phyloP scores from a whole-genome alignment of 2,113 vertebrate genomes.

The Alaudala cheleensis region DNA sequence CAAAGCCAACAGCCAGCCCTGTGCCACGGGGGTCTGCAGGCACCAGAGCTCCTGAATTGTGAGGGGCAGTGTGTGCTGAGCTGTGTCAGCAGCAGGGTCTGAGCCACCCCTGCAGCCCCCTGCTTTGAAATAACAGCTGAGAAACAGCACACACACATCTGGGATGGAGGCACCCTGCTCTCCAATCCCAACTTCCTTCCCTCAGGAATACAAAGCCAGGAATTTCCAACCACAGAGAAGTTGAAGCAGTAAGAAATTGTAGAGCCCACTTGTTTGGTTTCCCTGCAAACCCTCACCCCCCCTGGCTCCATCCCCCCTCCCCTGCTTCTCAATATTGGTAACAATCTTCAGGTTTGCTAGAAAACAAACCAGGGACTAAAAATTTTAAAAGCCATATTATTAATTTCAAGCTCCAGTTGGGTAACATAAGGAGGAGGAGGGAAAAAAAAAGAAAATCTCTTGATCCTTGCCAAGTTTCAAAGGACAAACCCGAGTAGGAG shows the following conservation, averaged over 20 bases:
- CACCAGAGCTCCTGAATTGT: not conserved
- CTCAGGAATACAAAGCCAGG: not conserved
- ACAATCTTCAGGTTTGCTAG: conserved; percentile 32
- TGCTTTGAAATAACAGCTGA: not conserved
- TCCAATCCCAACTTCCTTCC: not conserved
- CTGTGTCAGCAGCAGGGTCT: not conserved
- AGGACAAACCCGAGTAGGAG: conserved; percentile 51
- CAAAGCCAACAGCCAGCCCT: not conserved
- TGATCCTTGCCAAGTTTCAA: conserved; percentile 52
- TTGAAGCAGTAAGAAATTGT: not conserved
- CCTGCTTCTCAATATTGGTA: not conserved
- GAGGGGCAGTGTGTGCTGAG: not conserved
- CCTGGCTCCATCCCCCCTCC: not conserved
- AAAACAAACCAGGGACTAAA: conserved; percentile 34
- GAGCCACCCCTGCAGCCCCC: not conserved
- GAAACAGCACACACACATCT: not conserved
- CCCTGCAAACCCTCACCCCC: not conserved
- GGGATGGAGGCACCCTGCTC: not conserved
- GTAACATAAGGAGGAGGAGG: conserved; percentile 54
- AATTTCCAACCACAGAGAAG: not conserved
- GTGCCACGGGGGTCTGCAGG: rapidly evolving
- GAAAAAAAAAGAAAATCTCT: not conserved
- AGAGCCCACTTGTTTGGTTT: not conserved
- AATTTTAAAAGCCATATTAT: not conserved
- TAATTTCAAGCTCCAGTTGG: conserved; percentile 30